Base-by-base conservation (phyloP, 1,140 invertebrate genomes). In the Maconellicoccus hirsutus region DNA sequence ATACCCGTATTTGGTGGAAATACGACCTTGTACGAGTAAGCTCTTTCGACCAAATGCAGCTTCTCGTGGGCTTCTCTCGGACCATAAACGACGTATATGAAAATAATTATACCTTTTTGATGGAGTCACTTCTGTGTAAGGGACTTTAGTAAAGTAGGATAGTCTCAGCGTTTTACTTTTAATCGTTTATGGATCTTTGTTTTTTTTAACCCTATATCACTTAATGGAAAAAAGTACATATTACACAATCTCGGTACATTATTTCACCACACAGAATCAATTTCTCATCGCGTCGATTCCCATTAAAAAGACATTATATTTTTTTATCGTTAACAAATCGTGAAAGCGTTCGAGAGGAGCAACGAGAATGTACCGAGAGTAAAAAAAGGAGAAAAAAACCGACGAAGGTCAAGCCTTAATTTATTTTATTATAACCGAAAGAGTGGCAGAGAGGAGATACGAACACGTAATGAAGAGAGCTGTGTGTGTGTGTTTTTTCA, bases 361-460 rank as follows among this genome's bases (percentile, higher is more conserved):
- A 19, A 59, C 52, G 52, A 19, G 52, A 59, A 59, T 33, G 29
- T 33, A 59, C 52, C 4, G 21, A 59, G 52, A 59, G 52, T 19
- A 59, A 66, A 66, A 12, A 16, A 26, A 23, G 61, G 25, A 23
- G 16, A 66, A 66, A 66, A 66, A 66, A 66, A 66, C 2, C 21
- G 61, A 66, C 61, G 61, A 66, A 66, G 61, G 61, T 66, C 61
- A 26, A 66, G 52, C 61, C 61, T 66, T 66, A 66, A 66, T 66
- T 66, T 66, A 66, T 66, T 66, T 66, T 66, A 66, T 66, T 66
- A 66, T 66, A 66, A 66, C 22, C 21, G 61, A 66, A 25, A 66
- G 61, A 25, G 61, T 4, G 42, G 42, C 42, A 19, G 42, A 16
- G 61, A 22, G 61, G 61, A 59, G 52, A 59, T 59, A 59, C 52